Evolutionary conservation across 30 jellyfish, hydroid and myxozoan species (phyloP).

Genomic region (Aurelia coerulea): DNA sequence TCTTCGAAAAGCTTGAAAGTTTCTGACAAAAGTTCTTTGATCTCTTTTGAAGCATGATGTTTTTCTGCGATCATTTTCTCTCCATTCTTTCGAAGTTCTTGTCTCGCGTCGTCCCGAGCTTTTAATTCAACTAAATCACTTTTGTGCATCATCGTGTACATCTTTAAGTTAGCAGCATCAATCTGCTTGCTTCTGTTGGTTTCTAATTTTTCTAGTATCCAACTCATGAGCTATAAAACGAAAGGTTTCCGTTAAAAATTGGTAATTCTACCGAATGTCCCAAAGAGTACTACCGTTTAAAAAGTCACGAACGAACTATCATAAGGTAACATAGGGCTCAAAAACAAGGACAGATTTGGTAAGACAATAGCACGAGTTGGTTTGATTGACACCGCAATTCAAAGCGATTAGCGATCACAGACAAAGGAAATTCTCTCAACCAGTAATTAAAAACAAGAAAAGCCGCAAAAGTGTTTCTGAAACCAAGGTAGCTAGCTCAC

Average conservation of each 20-base stretch:
- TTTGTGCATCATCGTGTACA: constrained; percentile 33
- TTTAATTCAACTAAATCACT: constrained; percentile 53
- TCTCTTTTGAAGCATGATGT: constrained; percentile 36
- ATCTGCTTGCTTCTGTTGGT: constrained; percentile 12
- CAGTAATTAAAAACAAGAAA: too few species aligned
- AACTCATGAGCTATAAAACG: constrained; percentile 15
- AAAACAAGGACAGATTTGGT: too few species aligned
- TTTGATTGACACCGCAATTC: too few species aligned
- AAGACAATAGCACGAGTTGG: too few species aligned
- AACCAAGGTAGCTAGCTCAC: too few species aligned
- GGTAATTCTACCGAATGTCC: not conserved
- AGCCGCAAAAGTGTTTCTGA: too few species aligned
- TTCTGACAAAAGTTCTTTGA: constrained; percentile 24
- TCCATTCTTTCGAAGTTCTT: constrained; percentile 32
- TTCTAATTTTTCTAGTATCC: constrained; percentile 26
- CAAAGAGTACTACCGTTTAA: not conserved
- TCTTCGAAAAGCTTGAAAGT: constrained; percentile 17
- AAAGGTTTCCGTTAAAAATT: not conserved
- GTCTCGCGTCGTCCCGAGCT: constrained; percentile 37
- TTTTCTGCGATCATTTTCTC: constrained; percentile 20
- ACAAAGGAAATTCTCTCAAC: too few species aligned
- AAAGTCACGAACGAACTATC: too few species aligned
- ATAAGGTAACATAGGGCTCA: too few species aligned
- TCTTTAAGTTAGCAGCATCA: constrained; percentile 13
- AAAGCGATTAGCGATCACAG: too few species aligned